A percentile compares a stretch with the other conserved stretches of the same genome.
Evolutionary conservation across 2,888 invertebrate species (phyloP).

Genomic region (Ctenicera cuprea): DNA sequence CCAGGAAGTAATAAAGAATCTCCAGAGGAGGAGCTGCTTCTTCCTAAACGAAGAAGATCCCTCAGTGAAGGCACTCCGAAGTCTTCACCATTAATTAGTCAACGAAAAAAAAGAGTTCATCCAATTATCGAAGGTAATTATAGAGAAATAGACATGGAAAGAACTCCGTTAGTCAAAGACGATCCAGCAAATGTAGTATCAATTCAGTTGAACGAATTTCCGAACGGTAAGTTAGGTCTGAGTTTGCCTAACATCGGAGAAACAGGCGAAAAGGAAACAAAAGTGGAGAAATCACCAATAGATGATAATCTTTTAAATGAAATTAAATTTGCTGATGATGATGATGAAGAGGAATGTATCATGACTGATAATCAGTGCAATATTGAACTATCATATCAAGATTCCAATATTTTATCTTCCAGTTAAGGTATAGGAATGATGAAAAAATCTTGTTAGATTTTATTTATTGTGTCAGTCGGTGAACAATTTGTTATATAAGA

Average conservation of each 20-base stretch:
- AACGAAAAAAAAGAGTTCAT: constrained; percentile 60
- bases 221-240: constrained; percentile 55
- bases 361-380: constrained; percentile 67
- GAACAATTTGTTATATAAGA: constrained; percentile 8
- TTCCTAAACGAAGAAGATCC: constrained; percentile 66
- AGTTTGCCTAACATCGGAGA: constrained; percentile 46
- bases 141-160: constrained; percentile 56
- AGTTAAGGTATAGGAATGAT: constrained; percentile 59
- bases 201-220: constrained; percentile 67
- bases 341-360: constrained; percentile 76
- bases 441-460: constrained; percentile 24
- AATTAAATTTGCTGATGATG: constrained; percentile 84
- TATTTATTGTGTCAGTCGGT: constrained; percentile 5
- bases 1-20: constrained; percentile 83
- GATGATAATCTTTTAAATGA: constrained; percentile 79
- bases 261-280: constrained; percentile 78
- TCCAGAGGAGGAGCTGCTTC: constrained; percentile 76
- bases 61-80: constrained; percentile 59
- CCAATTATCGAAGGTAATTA: constrained; percentile 60
- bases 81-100: constrained; percentile 60
- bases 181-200: constrained; percentile 53
- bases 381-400: constrained; percentile 69
- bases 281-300: constrained; percentile 79
- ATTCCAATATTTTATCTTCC: constrained; percentile 70
- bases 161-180: constrained; percentile 59